Evolutionary conservation across 1,140 invertebrate genomes (phyloP), one percentile per base, ranked within the genome.

Genomic region (Tetramorium parvispinum): DNA sequence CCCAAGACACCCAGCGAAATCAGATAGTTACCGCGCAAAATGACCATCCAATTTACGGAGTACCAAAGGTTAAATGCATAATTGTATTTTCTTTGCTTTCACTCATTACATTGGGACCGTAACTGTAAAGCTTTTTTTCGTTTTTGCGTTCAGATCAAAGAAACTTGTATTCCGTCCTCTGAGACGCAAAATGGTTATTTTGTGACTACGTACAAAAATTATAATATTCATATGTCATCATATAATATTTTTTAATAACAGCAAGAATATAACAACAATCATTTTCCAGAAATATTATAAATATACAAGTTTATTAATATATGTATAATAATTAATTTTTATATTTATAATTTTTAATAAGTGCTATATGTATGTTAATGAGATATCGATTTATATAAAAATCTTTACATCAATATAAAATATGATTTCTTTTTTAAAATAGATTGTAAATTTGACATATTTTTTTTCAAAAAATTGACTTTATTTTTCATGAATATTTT

Each of bases 11-110:
- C 21, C 21, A 59, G n/a, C 32, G 46, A 68, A 59, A 83, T 57
- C 24, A 83, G 37, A 70, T 81, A 51, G 27, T 37, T 37, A 40
- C n/a, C 37, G 16, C 53, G 7, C 21, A 32, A 70, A 32, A 55
- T 40, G 37, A 11, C 10, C 8, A 21, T 18, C 43, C 21, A 37
- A 57, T 55, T 71, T 46, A 46, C 40, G 2, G 21, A 57, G 65
- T 53, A 18, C 10, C 3, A 46, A 73, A 82, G 13, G 16, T 24
- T 65, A 66, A 79, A 79, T 61, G 66, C 53, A 79, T 79, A 79
- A 79, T 66, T 53, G 76, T 27, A 79, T 79, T 66, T 79, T 7
- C 18, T 66, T 27, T 46, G 57, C 13, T 79, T 79, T 13, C 43
- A 53, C 18, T 61, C 10, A 18, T 43, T 51, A 32, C n/a, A 66